A percentile compares a stretch with the other conserved stretches of the same genome.
phyloP scores from a whole-genome alignment of 2,888 invertebrate species.

The Eurytoma adleriae region DNA sequence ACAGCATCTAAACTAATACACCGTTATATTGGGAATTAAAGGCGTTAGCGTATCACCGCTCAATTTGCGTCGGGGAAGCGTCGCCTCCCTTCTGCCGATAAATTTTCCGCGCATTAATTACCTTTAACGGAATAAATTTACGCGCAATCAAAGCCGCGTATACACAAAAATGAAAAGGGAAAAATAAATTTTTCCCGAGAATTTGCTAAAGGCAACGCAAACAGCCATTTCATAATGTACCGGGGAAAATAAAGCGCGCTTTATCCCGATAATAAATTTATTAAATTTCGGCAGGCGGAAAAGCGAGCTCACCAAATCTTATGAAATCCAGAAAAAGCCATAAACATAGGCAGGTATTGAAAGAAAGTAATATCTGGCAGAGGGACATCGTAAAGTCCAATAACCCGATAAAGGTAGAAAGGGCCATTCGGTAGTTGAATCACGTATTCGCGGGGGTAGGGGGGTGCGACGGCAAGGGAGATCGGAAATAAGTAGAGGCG shows the following conservation, averaged over 20 bases:
- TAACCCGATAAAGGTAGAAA: constrained; percentile 50
- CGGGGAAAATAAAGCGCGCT: constrained; percentile 30
- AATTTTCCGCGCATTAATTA: constrained; percentile 30
- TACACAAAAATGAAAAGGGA: background rate
- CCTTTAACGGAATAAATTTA: background rate
- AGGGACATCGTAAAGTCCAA: constrained; percentile 54
- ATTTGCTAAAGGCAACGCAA: background rate
- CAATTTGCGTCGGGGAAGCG: constrained; percentile 45
- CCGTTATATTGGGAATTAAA: constrained; percentile 71
- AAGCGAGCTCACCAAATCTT: constrained; percentile 47
- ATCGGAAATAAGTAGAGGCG: constrained; percentile 19
- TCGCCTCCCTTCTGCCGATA: constrained; percentile 11
- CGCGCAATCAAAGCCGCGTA: background rate
- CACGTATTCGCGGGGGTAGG: constrained; percentile 49
- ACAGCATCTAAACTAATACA: constrained; percentile 72
- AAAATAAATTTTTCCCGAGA: background rate
- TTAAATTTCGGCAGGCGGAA: constrained; percentile 47
- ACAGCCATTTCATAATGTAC: background rate
- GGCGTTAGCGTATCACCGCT: constrained; percentile 71
- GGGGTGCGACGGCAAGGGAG: background rate
- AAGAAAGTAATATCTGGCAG: constrained; percentile 57
- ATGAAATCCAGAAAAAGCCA: constrained; percentile 52
- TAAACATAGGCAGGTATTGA: constrained; percentile 58
- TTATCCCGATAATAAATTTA: constrained; percentile 52
- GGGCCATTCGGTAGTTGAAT: constrained; percentile 50